Evolutionary conservation across 2,888 invertebrate genomes (phyloP).

Genomic region (Acanthococcus lagerstroemiae): DNA sequence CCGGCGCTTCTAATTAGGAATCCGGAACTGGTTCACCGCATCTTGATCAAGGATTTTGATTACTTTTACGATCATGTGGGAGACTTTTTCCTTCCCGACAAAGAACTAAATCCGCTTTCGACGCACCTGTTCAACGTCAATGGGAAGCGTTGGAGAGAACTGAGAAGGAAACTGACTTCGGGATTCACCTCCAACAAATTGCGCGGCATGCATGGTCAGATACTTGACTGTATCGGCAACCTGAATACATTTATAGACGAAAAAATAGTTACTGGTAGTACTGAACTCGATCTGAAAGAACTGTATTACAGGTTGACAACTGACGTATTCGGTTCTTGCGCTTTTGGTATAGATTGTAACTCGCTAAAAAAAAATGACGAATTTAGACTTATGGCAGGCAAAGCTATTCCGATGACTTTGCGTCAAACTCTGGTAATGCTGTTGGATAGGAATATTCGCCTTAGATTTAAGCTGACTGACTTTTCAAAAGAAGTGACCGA

Average conservation of each 20-base stretch:
- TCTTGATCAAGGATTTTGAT: slow-evolving; percentile 35
- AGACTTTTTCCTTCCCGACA: slow-evolving; percentile 18
- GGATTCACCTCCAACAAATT: slow-evolving; percentile 43
- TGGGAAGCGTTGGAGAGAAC: slow-evolving; percentile 41
- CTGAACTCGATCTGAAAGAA: background rate
- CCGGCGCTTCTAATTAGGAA: slow-evolving; percentile 30
- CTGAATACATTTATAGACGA: slow-evolving; percentile 11
- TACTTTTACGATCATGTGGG: slow-evolving; percentile 33
- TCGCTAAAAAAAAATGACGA: slow-evolving; percentile 33
- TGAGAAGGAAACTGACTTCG: slow-evolving; percentile 42
- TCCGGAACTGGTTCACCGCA: slow-evolving; percentile 18
- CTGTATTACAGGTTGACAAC: slow-evolving; percentile 9
- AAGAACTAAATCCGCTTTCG: slow-evolving; percentile 33
- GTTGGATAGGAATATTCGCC: slow-evolving; percentile 29
- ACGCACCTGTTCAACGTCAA: slow-evolving; percentile 33
- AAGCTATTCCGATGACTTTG: slow-evolving; percentile 34
- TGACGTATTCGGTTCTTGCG: slow-evolving; percentile 16
- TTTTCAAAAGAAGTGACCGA: slow-evolving; percentile 33
- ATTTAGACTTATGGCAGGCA: slow-evolving; percentile 1
- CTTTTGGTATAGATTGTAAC: slow-evolving; percentile 20
- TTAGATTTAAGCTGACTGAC: slow-evolving; percentile 33
- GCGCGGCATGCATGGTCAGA: slow-evolving; percentile 36
- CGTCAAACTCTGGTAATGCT: slow-evolving; percentile 29
- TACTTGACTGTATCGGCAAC: slow-evolving; percentile 22
- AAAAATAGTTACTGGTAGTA: background rate